Evolutionary conservation across 2,113 vertebrate species (phyloP), one percentile per base, ranked within the genome.

Genomic region (Calcarius ornatus): DNA sequence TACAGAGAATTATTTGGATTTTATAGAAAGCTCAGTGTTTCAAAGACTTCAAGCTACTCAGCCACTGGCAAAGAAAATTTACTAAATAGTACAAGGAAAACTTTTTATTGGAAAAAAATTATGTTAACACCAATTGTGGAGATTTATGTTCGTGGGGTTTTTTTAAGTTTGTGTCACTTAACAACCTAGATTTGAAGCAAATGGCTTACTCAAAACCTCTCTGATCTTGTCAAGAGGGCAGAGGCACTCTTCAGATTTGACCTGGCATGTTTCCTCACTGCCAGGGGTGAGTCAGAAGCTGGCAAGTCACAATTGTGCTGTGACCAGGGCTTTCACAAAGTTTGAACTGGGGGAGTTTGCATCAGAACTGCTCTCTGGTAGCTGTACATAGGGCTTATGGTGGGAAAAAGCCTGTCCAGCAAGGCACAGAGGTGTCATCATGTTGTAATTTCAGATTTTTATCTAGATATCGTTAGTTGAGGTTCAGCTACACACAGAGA

Each of bases 1-100:
- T 97, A 94, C 94, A 97, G 95, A 96, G 97, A 98, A 97, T 97
- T 97, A 97, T 98, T 97, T 94, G 96, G 97, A 96, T 97, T 98
- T 98, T 97, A 90, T 72, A 96, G 95, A 97, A 97, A 94, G 89
- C 95, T 96, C 93, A 69, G 75, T 96, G 91, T 98, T 97, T 97
- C 93, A 97, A 97, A 98, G 97, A 97, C 96, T 95, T 96, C 95
- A 95, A 89, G 97, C 92, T 86, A 94, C 88, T 97, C 95, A 89
- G 96, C 92, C 92, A 93, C 87, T 66, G 85, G 94, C 92, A 95
- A 95, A 96, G 84, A 95, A 92, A 92, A 66, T 40, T 85, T 78
- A 94, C 71, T 80, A 92, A 96, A 96, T 17, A 81, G 83, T 19
- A 18, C 87, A 85, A 95, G 61, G 12, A 85, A 93, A 96, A 94